Evolutionary conservation across 2,888 invertebrate species (phyloP), one percentile per base, ranked within the genome.

Genomic region (Hyposoter dolosus): DNA sequence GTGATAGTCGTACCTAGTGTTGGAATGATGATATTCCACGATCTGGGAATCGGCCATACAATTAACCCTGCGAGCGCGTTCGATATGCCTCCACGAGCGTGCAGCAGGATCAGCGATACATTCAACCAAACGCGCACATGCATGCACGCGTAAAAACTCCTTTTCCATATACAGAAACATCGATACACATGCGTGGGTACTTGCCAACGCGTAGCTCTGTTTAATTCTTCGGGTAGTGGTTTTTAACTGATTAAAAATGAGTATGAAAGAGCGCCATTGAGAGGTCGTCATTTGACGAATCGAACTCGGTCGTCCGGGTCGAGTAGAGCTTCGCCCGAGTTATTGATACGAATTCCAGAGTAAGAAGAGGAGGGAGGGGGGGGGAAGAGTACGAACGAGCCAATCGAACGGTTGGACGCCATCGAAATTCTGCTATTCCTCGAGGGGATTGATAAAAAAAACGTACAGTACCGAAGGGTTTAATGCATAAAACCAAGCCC

Each of bases 231-330:
- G 65, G 53, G 47, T 78, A 78, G 71, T 77, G 81, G 74, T 86
- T 81, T 86, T 86, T 83, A 83, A 83, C 86, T 86, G 86, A 86
- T 86, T 86, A 86, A 86, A 86, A 86, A 81, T 82, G 74, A 75
- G 82, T 71, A 86, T 86, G 86, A 86, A 86, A 86, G 86, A 81
- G 74, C 78, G 63, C 81, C 82, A 86, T 86, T 86, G 83, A 86
- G 86, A 83, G 82, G 74, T 86, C 86, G 83, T 86, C 81, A 86
- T 86, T 86, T 86, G 86, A 86, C 86, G 86, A 83, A 77, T 81
- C 76, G 82, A 71, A 82, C 77, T 76, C 85, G 83, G 79, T 85
- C 79, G 82, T 85, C 75, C 78, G 75, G 53, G n/a, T 71, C 47
- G 65, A 69, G 23, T 53, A 50, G 47, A 53, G 40, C 50, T 65